Evolutionary conservation across 53 echinoderm and acorn worm species (phyloP).

Genomic region (Paracentrotus lividus): DNA sequence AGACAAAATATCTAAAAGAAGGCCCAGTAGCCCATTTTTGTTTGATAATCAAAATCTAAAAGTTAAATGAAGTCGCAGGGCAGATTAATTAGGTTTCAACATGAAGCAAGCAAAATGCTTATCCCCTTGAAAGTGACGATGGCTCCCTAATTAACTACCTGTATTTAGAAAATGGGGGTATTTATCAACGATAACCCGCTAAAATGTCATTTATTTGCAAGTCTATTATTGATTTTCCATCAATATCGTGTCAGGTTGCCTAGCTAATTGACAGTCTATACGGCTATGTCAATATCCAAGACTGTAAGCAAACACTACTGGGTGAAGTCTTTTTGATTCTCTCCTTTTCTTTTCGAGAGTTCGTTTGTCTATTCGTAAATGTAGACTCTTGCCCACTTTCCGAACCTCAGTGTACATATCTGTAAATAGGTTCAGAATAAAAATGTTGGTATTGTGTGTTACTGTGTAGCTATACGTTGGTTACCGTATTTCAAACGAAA

Average conservation of each 20-base stretch:
- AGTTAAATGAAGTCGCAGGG: no score
- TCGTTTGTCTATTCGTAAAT: neutral
- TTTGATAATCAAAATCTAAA: no score
- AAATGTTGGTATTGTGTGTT: neutral
- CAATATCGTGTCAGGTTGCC: conserved; percentile 57
- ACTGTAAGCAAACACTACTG: neutral
- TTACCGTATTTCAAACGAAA: neutral
- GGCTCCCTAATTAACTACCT: neutral
- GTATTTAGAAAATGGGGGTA: conserved; percentile 23
- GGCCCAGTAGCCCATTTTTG: no score
- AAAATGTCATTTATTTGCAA: conserved; percentile 46
- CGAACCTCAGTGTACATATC: neutral
- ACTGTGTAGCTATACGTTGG: neutral
- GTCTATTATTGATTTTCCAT: conserved; percentile 41
- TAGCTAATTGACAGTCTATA: conserved; percentile 55
- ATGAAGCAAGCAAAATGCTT: no score
- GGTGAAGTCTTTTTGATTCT: conserved; percentile 8
- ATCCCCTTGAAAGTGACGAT: conserved; percentile 11
- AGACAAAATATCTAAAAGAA: no score
- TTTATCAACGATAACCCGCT: conserved; percentile 33
- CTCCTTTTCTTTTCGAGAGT: conserved; percentile 30
- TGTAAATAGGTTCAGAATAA: neutral
- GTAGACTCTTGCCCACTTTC: neutral
- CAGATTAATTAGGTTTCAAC: no score
- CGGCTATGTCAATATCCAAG: conserved; percentile 22